Evolutionary conservation across 2,797 vertebrate species (phyloP), one percentile per base, ranked within the genome.

Genomic region (Pitangus sulphuratus): DNA sequence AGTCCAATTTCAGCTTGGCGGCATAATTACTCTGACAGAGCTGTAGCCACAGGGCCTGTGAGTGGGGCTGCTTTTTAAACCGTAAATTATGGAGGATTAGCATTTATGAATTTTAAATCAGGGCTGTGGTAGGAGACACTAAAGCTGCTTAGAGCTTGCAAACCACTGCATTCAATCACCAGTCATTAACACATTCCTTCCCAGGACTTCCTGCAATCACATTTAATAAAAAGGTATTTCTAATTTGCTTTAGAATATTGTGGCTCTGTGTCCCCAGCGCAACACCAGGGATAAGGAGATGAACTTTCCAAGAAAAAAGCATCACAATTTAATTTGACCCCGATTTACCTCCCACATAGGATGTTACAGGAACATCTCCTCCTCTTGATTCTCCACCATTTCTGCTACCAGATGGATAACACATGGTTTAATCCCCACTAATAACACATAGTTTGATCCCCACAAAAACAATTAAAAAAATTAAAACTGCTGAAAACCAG

Each of bases 21-120:
- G 99, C 99, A 99, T 99, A 99, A 99, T 99, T 99, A 99, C 99
- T 99, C 99, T 99, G 99, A 99, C 99, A 99, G 99, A 99, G 99
- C 99, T 98, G 98, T 99, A 99, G 99, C 99, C 99, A 99, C 98
- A 98, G 99, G 99, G 99, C 99, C 99, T 98, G 99, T 98, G 99
- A 99, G 99, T 99, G 98, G 99, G 99, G 98, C 99, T 99, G 99
- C 99, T 99, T 99, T 99, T 99, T 99, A 99, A 99, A 99, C 99
- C 99, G 99, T 99, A 99, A 99, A 99, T 99, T 99, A 99, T 99
- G 99, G 99, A 99, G 99, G 99, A 99, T 99, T 99, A 99, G 99
- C 99, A 99, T 99, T 99, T 99, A 99, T 99, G 99, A 99, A 99
- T 99, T 99, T 99, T 99, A 99, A 99, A 99, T 99, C 99, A 99